A percentile compares a stretch with the other conserved stretches of the same genome.
Evolutionary conservation across 2,113 vertebrate genomes (phyloP).

Genomic region (Budorcas taxicolor): DNA sequence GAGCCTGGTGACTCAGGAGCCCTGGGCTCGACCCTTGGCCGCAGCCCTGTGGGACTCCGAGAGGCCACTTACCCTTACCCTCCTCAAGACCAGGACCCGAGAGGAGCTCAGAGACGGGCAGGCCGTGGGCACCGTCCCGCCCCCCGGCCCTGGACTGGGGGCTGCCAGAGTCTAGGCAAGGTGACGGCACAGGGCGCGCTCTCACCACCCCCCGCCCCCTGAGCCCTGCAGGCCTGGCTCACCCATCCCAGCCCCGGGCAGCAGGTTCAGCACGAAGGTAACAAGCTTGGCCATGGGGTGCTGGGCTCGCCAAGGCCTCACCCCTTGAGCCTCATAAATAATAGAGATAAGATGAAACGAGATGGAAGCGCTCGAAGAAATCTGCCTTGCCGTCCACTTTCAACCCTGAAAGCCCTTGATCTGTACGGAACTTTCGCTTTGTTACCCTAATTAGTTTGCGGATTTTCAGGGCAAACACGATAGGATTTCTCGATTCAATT

Average conservation of each 20-base stretch:
- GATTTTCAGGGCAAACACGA: constrained; percentile 34
- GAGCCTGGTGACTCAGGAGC: not conserved
- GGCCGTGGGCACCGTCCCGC: fast-evolving
- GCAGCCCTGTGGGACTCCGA: fast-evolving
- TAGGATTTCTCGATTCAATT: constrained; percentile 1
- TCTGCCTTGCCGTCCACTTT: fast-evolving
- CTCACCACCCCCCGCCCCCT: fast-evolving
- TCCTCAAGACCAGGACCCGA: fast-evolving
- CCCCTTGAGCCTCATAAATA: fast-evolving
- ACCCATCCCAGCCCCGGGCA: fast-evolving
- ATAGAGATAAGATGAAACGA: fast-evolving
- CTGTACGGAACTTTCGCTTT: fast-evolving
- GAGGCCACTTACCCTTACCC: too few relatives aligned
- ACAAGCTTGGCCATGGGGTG: fast-evolving
- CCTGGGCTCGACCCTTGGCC: fast-evolving
- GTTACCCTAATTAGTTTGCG: constrained; percentile 3
- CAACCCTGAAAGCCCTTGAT: fast-evolving
- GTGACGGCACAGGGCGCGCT: fast-evolving
- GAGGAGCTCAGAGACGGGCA: not conserved
- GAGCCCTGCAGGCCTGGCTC: too few relatives aligned
- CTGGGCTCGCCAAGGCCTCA: not conserved
- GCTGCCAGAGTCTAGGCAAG: fast-evolving
- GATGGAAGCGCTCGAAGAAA: fast-evolving
- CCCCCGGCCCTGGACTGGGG: fast-evolving
- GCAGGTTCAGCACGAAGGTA: fast-evolving